Evolutionary conservation across 2,797 vertebrate species (phyloP), one percentile per base, ranked within the genome.

Genomic region (Gymnocypris eckloni): DNA sequence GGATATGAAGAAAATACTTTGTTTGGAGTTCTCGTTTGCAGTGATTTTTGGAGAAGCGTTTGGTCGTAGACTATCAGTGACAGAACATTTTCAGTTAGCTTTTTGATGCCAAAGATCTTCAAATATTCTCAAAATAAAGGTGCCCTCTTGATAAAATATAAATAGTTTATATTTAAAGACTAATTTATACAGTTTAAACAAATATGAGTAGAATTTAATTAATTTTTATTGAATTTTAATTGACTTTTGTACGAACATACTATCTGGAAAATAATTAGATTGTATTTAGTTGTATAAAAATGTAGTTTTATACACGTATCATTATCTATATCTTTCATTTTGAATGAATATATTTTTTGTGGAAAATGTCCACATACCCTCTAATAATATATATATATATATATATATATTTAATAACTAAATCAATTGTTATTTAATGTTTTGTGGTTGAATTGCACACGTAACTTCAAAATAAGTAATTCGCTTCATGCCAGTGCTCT

Each of bases 21-120:
- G 90, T 25, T 90, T 89, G 82, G 50, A 45, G 72, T 84, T 16
- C 69, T 56, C 88, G 87, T 81, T 66, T 83, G 85, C 87, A 41
- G n/a, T 64, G n/a, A 15, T 69, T 82, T 83, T 84, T 37, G 4
- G 33, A 41, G 6, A 59, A 56, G 69, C n/a, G 10, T 52, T 67
- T 1, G 10, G 8, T 28, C 39, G 22, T 20, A 4, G 20, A 41
- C 33, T 11, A 15, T 52, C 8, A 54, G 52, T 54, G 20, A 59
- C 20, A 1, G 54, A 5, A 16, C 3, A 5, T 66, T 45, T 54
- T 82, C 28, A 22, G 18, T 45, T 73, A 16, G 3, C 28, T 41
- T 78, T 77, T 16, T 61, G 6, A 61, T 76, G 10, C 28, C 20
- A 4, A 28, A 6, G 10, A 50, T 67, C 3, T 3, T 13, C 6